phyloP scores from a whole-genome alignment of 2,888 invertebrate species.

The Podotricha telesiphe region DNA sequence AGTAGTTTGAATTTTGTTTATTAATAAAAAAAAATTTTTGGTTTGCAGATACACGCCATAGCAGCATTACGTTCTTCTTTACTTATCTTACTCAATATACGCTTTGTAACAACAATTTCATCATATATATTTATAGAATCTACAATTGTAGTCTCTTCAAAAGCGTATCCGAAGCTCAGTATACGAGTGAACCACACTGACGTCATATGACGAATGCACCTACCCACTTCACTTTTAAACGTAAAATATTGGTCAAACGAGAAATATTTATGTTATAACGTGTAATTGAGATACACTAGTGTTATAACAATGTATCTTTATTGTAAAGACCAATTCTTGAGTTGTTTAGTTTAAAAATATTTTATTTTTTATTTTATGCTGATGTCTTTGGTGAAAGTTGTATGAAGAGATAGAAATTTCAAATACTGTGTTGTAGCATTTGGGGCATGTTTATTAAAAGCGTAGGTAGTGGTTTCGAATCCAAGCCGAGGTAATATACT shows the following conservation, averaged over 20 bases:
- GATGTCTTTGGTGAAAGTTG: slow-evolving; percentile 3
- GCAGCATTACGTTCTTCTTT: too few relatives aligned
- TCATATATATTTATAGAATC: background rate
- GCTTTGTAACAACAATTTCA: background rate
- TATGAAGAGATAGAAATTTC: background rate
- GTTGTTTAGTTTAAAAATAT: too few relatives aligned
- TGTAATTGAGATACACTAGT: slow-evolving; percentile 16
- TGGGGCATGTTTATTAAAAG: background rate
- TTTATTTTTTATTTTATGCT: background rate
- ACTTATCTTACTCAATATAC: background rate
- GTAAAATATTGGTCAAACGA: slow-evolving; percentile 20
- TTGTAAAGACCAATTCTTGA: slow-evolving; percentile 13
- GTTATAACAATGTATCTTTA: slow-evolving; percentile 18
- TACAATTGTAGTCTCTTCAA: slow-evolving; percentile 11
- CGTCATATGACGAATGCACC: slow-evolving; percentile 23
- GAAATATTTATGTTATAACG: slow-evolving; percentile 4
- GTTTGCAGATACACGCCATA: too few relatives aligned
- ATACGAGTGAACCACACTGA: background rate
- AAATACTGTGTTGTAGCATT: background rate
- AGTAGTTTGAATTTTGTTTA: too few relatives aligned
- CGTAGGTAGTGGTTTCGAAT: slow-evolving; percentile 6
- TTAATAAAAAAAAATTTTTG: too few relatives aligned
- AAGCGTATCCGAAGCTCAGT: background rate
- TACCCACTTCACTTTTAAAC: slow-evolving; percentile 22
- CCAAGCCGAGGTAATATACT: too few relatives aligned